Evolutionary conservation across 2,113 vertebrate species (phyloP).

Genomic region (Pungitius pungitius): DNA sequence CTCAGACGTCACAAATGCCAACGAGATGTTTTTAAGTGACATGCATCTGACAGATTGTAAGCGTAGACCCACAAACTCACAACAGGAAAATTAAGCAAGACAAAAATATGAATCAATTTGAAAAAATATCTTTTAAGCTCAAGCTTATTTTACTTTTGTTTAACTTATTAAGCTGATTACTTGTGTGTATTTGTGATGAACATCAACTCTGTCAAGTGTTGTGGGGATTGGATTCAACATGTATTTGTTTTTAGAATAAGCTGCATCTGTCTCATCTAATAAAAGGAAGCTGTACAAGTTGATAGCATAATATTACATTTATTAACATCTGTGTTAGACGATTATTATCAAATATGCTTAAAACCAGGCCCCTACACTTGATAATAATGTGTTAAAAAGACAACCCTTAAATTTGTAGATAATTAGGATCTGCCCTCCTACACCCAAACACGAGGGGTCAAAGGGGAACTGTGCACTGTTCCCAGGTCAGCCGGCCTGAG

Average conservation of each 20-base stretch:
- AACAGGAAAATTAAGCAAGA: not conserved
- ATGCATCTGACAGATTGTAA: not conserved
- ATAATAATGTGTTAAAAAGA: not conserved
- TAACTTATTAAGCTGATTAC: too few species aligned
- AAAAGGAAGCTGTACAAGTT: not conserved
- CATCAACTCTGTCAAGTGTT: too few species aligned
- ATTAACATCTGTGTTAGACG: not conserved
- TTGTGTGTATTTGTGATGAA: not conserved
- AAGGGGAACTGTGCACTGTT: not conserved
- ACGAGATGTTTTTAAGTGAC: not conserved
- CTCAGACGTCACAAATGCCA: not conserved
- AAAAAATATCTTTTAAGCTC: too few species aligned
- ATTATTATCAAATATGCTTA: not conserved
- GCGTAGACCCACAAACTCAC: too few species aligned
- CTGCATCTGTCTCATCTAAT: not conserved
- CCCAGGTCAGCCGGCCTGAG: conserved; percentile 28
- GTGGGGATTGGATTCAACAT: too few species aligned
- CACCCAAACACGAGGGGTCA: too few species aligned
- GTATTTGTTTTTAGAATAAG: not conserved
- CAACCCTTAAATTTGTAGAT: too few species aligned
- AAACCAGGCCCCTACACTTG: not conserved
- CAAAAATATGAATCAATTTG: not conserved
- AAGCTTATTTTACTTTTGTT: too few species aligned
- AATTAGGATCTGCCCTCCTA: too few species aligned
- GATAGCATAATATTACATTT: not conserved